A percentile compares a stretch with the other conserved stretches of the same genome.
phyloP scores from a whole-genome alignment of 1,140 invertebrate genomes.

The Brachionus rubens region DNA sequence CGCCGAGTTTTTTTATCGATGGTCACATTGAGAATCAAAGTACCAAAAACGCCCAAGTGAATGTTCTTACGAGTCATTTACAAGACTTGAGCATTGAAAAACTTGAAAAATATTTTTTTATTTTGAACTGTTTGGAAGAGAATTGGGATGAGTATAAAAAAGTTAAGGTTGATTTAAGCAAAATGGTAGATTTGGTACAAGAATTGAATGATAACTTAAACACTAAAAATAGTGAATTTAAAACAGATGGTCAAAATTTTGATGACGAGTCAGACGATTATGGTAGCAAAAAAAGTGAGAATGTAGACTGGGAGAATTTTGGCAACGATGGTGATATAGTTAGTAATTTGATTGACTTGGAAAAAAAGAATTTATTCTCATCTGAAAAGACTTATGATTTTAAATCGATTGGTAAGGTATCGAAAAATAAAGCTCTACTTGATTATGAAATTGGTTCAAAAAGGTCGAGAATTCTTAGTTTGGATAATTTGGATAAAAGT shows the following conservation, averaged over 20 bases:
- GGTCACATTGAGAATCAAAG: not conserved
- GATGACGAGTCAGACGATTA: not conserved
- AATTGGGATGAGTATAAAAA: not conserved
- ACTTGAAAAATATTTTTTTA: conserved; percentile 17
- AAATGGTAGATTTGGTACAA: not conserved
- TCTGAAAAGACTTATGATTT: conserved; percentile 21
- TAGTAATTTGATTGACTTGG: conserved; percentile 10
- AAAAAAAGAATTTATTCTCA: conserved; percentile 18
- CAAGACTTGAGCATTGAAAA: conserved; percentile 11
- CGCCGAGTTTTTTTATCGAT: not conserved
- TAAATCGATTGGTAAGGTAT: conserved; percentile 24
- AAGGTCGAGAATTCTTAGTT: not conserved
- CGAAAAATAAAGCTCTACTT: not conserved
- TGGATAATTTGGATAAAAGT: not conserved
- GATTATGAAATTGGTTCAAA: not conserved
- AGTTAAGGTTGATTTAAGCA: not conserved
- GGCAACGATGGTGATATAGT: conserved; percentile 4
- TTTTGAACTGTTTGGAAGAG: not conserved
- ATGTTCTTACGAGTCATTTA: not conserved
- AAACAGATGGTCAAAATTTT: not conserved
- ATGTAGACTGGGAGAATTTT: conserved; percentile 18
- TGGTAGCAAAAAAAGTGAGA: conserved; percentile 1
- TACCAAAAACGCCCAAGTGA: not conserved
- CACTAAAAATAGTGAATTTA: not conserved
- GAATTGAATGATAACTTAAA: not conserved